Percentiles rank a stretch among this genome's conserved stretches.
These are phyloP conservation scores for Poecile atricapillus DNA, from an alignment of 2,113 vertebrate species.

Conservation along the genomic window DNA sequence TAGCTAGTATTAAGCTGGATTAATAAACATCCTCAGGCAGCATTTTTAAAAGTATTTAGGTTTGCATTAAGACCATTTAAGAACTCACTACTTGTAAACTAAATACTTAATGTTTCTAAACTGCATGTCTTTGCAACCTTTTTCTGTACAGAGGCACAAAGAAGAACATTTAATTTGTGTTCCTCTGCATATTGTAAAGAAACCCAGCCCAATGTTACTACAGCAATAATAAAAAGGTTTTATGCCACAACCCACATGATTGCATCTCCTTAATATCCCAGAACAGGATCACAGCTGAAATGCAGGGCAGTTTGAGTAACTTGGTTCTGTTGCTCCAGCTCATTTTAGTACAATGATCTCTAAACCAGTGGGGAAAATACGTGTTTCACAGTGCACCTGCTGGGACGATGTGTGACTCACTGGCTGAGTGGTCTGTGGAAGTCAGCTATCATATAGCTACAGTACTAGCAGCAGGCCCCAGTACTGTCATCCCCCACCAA, in stretches of 20 bases:
- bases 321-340: neutral
- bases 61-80: neutral
- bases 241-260: neutral
- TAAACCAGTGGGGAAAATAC: conserved; percentile 9
- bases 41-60: neutral
- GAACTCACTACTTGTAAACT: neutral
- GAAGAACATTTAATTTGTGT: neutral
- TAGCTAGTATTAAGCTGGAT: neutral
- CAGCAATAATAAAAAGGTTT: neutral
- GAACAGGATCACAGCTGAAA: neutral
- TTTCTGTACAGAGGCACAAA: neutral
- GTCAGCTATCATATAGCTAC: neutral
- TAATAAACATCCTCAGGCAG: neutral
- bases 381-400: neutral
- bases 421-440: neutral
- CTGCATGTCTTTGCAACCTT: neutral
- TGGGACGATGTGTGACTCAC: neutral
- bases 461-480: neutral
- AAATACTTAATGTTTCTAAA: neutral
- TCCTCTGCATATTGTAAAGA: neutral
- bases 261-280: neutral
- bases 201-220: neutral
- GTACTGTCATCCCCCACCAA: conserved; percentile 11
- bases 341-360: neutral
- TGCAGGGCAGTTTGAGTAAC: neutral